Percentiles rank a stretch among this genome's conserved stretches.
Evolutionary conservation across 2,797 vertebrate genomes (phyloP).

Genomic region (Schizothorax lantsangensis): DNA sequence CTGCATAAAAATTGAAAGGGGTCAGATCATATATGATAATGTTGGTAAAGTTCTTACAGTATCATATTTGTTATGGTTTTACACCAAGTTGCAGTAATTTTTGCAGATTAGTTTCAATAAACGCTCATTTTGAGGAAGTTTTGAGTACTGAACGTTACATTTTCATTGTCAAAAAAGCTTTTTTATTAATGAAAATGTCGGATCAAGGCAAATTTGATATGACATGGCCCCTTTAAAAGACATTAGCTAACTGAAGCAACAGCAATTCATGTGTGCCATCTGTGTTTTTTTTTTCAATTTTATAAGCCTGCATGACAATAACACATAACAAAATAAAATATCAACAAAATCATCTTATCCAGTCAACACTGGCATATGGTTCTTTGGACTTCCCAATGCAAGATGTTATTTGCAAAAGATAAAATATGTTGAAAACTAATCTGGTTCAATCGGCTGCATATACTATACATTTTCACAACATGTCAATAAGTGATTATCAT

Average conservation of each 20-base stretch:
- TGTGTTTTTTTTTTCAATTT: slow-evolving; percentile 26
- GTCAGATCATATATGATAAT: background rate
- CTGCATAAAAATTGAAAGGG: background rate
- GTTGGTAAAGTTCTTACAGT: background rate
- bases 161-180: background rate
- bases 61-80: background rate
- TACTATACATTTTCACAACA: slow-evolving; percentile 50
- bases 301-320: slow-evolving; percentile 37
- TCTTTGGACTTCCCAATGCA: slow-evolving; percentile 18
- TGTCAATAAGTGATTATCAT: slow-evolving; percentile 67
- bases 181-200: slow-evolving; percentile 2
- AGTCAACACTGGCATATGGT: slow-evolving; percentile 38
- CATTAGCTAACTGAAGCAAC: slow-evolving; percentile 6
- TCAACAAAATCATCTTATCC: slow-evolving; percentile 21
- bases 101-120: background rate
- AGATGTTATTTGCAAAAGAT: slow-evolving; percentile 41
- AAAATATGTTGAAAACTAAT: slow-evolving; percentile 49
- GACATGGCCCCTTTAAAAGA: background rate
- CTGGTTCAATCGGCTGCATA: slow-evolving; percentile 49
- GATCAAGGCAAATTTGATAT: slow-evolving; percentile 12
- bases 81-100: background rate
- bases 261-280: slow-evolving; percentile 14
- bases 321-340: slow-evolving; percentile 28
- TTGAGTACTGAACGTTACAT: background rate
- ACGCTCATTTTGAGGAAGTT: background rate